Conservation (phyloP, 2,113 vertebrate species). For the Cervus canadensis region DNA sequence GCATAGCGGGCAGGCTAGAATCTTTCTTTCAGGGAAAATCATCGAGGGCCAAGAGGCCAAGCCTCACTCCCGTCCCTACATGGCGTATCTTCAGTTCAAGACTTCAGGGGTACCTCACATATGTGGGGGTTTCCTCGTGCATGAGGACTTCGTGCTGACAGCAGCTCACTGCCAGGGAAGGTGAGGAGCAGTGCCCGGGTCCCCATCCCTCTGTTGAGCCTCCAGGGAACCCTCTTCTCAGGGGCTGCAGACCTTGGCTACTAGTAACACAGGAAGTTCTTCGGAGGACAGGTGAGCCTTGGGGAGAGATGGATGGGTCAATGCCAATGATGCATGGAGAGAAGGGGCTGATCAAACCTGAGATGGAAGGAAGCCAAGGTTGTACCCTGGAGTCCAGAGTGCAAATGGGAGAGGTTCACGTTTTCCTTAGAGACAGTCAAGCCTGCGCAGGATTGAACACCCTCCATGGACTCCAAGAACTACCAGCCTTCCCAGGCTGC, state of each 20-base stretch:
- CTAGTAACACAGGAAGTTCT: background rate
- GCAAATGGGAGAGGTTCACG: background rate
- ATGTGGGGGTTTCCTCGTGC: constrained; percentile 18
- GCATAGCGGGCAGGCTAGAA: background rate
- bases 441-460: background rate
- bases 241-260: no score
- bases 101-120: rapidly evolving
- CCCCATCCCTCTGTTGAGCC: background rate
- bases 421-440: background rate
- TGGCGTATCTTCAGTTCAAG: background rate
- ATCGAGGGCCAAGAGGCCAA: background rate
- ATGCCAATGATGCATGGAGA: no score
- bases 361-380: background rate
- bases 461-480: background rate
- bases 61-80: constrained; percentile 16
- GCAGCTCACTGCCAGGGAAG: background rate
- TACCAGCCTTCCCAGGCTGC: background rate
- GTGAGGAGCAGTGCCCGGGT: background rate
- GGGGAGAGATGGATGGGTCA: background rate
- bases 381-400: background rate
- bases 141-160: background rate
- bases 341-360: background rate
- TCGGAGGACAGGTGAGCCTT: background rate
- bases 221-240: background rate
- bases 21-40: constrained; percentile 32